phyloP scores from a whole-genome alignment of 1,140 invertebrate species.

The Sminthurinus signatus region DNA sequence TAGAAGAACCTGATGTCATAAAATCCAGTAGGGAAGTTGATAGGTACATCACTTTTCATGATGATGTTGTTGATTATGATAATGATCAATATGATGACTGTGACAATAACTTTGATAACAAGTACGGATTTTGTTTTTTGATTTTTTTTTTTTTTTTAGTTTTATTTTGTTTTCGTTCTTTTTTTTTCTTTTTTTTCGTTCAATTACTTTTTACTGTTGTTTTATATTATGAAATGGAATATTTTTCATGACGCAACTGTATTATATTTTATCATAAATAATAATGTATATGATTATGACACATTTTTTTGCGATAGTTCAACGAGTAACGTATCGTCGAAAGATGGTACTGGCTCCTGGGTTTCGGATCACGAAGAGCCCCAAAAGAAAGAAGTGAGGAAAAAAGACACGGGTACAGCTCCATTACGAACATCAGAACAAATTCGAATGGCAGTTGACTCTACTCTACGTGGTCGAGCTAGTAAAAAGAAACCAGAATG shows the following conservation, averaged over 20 bases:
- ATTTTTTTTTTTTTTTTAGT: not conserved
- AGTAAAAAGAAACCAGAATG: slow-evolving; percentile 39
- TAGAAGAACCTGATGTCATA: slow-evolving; percentile 40
- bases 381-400: slow-evolving; percentile 23
- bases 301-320: too few relatives aligned
- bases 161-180: too few relatives aligned
- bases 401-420: slow-evolving; percentile 37
- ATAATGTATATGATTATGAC: too few relatives aligned
- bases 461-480: slow-evolving; percentile 25
- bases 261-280: too few relatives aligned
- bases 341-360: too few relatives aligned
- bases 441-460: slow-evolving; percentile 35
- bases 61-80: slow-evolving; percentile 4
- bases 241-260: too few relatives aligned
- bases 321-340: too few relatives aligned
- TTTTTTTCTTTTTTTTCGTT: too few relatives aligned
- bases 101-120: not conserved
- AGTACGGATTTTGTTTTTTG: not conserved
- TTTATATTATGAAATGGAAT: too few relatives aligned
- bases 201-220: too few relatives aligned
- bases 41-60: not conserved
- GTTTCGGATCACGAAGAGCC: too few relatives aligned
- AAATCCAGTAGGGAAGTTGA: slow-evolving; percentile 16
- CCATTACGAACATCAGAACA: slow-evolving; percentile 40
- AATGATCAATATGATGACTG: not conserved